Evolutionary conservation across 2,888 invertebrate species (phyloP), one percentile per base, ranked within the genome.

Genomic region (Oscheius onirici): DNA sequence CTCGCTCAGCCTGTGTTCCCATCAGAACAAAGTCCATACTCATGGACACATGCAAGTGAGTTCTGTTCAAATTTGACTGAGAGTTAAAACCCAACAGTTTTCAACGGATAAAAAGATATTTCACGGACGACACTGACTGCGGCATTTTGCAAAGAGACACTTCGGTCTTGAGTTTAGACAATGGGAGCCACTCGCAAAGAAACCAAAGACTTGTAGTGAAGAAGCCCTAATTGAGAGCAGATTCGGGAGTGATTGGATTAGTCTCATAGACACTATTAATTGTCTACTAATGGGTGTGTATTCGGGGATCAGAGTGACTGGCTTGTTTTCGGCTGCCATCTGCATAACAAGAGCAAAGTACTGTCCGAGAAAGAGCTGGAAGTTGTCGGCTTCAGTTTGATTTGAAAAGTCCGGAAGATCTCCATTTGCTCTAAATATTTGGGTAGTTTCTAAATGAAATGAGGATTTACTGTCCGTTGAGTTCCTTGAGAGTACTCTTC

Each of bases 191-290:
- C n/a, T n/a, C n/a, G n/a, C n/a, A n/a, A n/a, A n/a, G n/a, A n/a
- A n/a, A n/a, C n/a, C n/a, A n/a, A n/a, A n/a, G n/a, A n/a, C n/a
- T n/a, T 34, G 34, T 3, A 6, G 5, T 34, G 34, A 34, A 34
- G 34, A 49, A 49, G 49, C 49, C 49, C 20, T 49, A 20, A 49
- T 49, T 49, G 49, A 49, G 20, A 49, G 17, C n/a, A 58, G 26
- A 51, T 69, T 34, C 17, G 76, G 76, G 15, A 72, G 72, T 46
- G 71, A 82, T 13, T 57, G 71, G 58, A 77, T 76, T 40, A 54
- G 71, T 10, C 83, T 83, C 70, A 69, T 73, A 20, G 78, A 77
- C n/a, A 71, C 71, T 15, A 81, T 79, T n/a, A n/a, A n/a, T 0
- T 80, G 81, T 8, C 79, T 73, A 44, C 68, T 83, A 22, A 34